A percentile compares a stretch with the other conserved stretches of the same genome.
phyloP scores from a whole-genome alignment of 2,797 vertebrate genomes.

The Gila robusta region DNA sequence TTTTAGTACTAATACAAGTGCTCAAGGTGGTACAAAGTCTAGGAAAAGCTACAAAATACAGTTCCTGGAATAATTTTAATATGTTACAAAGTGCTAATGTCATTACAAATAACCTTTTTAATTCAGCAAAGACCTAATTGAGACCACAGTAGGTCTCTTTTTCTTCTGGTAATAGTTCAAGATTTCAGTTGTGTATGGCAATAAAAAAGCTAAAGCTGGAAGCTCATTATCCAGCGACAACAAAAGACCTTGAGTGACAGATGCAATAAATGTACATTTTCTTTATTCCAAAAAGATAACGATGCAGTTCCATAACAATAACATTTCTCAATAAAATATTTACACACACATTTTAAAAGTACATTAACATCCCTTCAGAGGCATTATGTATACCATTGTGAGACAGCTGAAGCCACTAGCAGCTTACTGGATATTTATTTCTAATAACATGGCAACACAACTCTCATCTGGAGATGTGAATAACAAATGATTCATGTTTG shows the following conservation, averaged over 20 bases:
- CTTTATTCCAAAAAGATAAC: conserved; percentile 78
- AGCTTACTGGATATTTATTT: conserved; percentile 11
- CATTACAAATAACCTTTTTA: background rate
- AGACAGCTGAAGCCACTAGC: conserved; percentile 21
- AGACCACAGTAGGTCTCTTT: background rate
- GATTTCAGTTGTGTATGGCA: background rate
- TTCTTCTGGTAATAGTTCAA: background rate
- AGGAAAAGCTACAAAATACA: background rate
- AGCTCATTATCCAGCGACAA: background rate
- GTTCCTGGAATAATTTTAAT: background rate
- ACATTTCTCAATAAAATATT: conserved; percentile 72
- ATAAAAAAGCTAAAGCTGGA: background rate
- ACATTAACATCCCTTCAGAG: conserved; percentile 41
- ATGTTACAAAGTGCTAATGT: background rate
- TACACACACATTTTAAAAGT: conserved; percentile 61
- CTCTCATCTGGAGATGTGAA: conserved; percentile 15
- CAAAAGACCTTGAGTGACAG: background rate
- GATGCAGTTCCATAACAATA: conserved; percentile 69
- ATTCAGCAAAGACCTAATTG: background rate
- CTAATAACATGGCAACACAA: conserved; percentile 29
- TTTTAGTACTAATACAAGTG: background rate
- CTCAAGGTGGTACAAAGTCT: background rate
- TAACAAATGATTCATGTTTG: conserved; percentile 25
- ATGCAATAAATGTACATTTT: conserved; percentile 47
- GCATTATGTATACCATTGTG: background rate